Conservation (phyloP, 2,888 invertebrate species). For the Reticulitermes lucifugus region DNA sequence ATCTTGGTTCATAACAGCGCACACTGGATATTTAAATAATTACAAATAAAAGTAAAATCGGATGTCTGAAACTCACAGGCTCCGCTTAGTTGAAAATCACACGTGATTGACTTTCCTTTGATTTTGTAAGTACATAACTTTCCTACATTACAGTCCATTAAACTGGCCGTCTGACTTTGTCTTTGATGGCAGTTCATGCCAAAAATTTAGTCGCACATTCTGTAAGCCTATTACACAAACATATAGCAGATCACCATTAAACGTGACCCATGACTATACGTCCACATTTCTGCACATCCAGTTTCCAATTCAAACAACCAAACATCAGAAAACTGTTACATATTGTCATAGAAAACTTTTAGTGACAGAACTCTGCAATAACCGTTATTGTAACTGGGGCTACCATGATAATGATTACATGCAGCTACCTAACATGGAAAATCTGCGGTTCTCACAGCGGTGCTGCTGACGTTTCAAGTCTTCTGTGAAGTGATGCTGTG, state of each 20-base stretch:
- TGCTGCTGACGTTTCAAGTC: too few species aligned
- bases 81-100: conserved; percentile 20
- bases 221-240: too few species aligned
- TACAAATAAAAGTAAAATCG: conserved; percentile 9
- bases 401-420: neutral
- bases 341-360: too few species aligned
- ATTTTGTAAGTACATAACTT: neutral
- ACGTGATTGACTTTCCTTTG: neutral
- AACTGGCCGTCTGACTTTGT: neutral
- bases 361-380: neutral
- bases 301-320: neutral
- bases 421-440: neutral
- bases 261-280: neutral
- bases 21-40: conserved; percentile 15
- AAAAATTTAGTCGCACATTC: neutral
- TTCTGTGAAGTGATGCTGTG: too few species aligned
- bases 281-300: neutral
- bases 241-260: too few species aligned
- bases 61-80: conserved; percentile 26
- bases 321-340: neutral
- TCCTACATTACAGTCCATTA: neutral
- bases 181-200: neutral
- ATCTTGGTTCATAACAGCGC: neutral
- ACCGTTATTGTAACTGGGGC: neutral
- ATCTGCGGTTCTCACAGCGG: too few species aligned